These are phyloP conservation scores for Watsonalla binaria DNA, from an alignment of 2,888 invertebrate species.

Conservation along the genomic window DNA sequence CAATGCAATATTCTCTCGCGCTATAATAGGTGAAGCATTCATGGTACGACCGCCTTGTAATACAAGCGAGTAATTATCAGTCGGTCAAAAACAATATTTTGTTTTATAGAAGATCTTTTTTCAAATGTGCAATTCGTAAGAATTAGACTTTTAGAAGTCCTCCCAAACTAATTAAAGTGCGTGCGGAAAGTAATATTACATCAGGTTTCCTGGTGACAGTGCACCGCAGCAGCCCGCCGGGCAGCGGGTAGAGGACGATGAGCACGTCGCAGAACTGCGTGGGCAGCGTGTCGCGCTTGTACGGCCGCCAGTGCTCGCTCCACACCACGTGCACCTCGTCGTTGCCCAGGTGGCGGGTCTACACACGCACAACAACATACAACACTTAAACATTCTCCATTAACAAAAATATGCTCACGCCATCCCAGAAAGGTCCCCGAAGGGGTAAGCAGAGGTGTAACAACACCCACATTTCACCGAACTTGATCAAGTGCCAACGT, in stretches of 20 bases:
- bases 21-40: neutral
- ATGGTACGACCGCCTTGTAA: neutral
- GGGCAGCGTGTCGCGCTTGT: slow-evolving; percentile 97
- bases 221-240: slow-evolving; percentile 90
- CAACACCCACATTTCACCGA: too few relatives aligned
- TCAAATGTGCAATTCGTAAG: too few relatives aligned
- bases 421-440: too few relatives aligned
- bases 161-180: neutral
- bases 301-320: slow-evolving; percentile 98
- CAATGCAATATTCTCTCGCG: too few relatives aligned
- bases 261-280: slow-evolving; percentile 99
- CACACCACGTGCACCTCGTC: slow-evolving; percentile 99
- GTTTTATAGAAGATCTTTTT: too few relatives aligned
- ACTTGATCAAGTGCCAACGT: too few relatives aligned
- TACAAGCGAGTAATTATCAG: neutral
- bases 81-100: too few relatives aligned
- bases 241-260: slow-evolving; percentile 96
- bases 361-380: neutral
- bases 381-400: neutral
- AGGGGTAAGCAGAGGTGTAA: too few relatives aligned
- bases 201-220: slow-evolving; percentile 93
- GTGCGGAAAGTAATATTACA: slow-evolving; percentile 65
- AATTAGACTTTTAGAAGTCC: too few relatives aligned
- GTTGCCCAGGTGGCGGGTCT: slow-evolving; percentile 96
- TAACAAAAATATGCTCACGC: too few relatives aligned